Evolutionary conservation across 1,140 invertebrate genomes (phyloP).

Genomic region (Neelides sp.): DNA sequence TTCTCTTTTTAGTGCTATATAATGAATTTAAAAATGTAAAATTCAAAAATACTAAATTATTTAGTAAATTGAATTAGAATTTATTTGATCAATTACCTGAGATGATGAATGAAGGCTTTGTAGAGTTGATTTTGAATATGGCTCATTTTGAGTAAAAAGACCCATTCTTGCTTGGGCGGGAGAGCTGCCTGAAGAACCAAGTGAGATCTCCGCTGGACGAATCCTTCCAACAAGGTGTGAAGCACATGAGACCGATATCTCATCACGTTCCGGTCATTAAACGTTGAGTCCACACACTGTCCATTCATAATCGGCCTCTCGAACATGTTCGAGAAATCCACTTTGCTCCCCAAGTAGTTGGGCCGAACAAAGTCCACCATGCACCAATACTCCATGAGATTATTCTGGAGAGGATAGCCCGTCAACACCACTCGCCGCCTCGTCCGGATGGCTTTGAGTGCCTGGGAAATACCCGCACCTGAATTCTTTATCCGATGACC

Average conservation of each 20-base stretch:
- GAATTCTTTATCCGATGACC: constrained; percentile 94
- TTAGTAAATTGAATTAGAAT: too few species aligned
- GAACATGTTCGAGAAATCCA: constrained; percentile 92
- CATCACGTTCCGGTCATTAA: constrained; percentile 78
- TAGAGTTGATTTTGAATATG: constrained; percentile 74
- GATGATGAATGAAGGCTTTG: constrained; percentile 59
- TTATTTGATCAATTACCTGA: too few species aligned
- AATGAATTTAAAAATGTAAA: too few species aligned
- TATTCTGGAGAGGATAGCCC: constrained; percentile 93
- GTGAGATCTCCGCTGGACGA: constrained; percentile 58
- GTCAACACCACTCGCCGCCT: constrained; percentile 80
- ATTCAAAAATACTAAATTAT: too few species aligned
- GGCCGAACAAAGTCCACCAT: constrained; percentile 94
- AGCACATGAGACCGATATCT: constrained; percentile 76
- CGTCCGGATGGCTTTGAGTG: constrained; percentile 80
- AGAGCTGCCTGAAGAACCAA: constrained; percentile 68
- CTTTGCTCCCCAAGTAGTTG: constrained; percentile 80
- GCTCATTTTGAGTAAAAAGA: constrained; percentile 76
- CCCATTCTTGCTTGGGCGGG: constrained; percentile 83
- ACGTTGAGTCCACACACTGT: constrained; percentile 83
- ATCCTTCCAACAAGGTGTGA: constrained; percentile 76
- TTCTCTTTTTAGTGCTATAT: too few species aligned
- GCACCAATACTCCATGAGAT: constrained; percentile 89
- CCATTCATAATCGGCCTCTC: constrained; percentile 89
- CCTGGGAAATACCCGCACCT: constrained; percentile 81